These are phyloP conservation scores for Macrosoma leucophasiata DNA, from an alignment of 2,888 invertebrate species.

Conservation along the genomic window DNA sequence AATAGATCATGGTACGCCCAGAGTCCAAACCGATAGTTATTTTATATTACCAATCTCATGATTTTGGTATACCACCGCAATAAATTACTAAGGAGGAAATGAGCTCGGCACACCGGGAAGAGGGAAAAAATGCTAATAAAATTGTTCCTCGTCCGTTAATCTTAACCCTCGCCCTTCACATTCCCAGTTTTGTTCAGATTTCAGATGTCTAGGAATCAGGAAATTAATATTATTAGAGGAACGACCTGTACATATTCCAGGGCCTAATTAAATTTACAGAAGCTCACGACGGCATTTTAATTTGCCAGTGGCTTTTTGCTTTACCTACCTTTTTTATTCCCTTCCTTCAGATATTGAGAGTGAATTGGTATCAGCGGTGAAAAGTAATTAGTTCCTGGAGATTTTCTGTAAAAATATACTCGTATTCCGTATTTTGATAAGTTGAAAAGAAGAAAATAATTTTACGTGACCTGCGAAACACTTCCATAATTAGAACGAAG, in stretches of 20 bases:
- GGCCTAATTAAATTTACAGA: constrained; percentile 2
- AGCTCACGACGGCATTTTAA: constrained; percentile 26
- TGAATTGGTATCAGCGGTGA: too few species aligned
- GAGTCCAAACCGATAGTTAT: too few species aligned
- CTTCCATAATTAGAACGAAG: too few species aligned
- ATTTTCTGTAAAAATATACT: too few species aligned
- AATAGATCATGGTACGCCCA: too few species aligned
- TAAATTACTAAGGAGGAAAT: constrained; percentile 67
- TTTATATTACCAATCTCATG: constrained; percentile 63
- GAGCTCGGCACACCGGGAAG: constrained; percentile 59
- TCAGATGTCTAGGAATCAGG: constrained; percentile 34
- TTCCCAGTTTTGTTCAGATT: constrained; percentile 54
- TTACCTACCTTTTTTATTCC: too few species aligned
- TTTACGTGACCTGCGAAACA: too few species aligned
- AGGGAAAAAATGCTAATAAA: constrained; percentile 72
- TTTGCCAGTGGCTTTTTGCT: too few species aligned
- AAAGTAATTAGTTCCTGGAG: too few species aligned
- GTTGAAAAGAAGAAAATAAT: too few species aligned
- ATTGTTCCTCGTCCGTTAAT: constrained; percentile 65
- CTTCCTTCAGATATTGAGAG: too few species aligned
- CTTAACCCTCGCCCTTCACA: constrained; percentile 49
- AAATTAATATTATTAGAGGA: constrained; percentile 39
- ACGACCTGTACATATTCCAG: constrained; percentile 4
- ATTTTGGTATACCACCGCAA: constrained; percentile 48
- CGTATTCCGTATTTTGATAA: too few species aligned